phyloP scores from a whole-genome alignment of 2,113 vertebrate genomes.

The Actenoides lindsayi region DNA sequence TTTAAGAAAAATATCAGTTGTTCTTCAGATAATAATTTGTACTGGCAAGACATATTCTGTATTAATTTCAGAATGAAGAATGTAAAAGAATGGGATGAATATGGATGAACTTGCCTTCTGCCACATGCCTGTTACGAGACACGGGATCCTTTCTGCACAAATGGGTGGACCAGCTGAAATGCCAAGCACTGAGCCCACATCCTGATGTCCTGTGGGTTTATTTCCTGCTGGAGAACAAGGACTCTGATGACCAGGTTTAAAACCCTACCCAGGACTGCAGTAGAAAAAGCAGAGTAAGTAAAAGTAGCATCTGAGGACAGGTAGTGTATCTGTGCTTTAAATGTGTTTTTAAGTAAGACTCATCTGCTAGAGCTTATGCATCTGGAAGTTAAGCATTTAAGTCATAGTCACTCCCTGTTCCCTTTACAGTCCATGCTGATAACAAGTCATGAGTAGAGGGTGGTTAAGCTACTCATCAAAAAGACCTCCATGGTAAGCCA shows the following conservation, averaged over 20 bases:
- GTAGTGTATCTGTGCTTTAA: not conserved
- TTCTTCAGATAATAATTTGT: not conserved
- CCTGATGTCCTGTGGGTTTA: not conserved
- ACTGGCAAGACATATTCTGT: not conserved
- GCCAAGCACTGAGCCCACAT: not conserved
- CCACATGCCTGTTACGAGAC: accelerated
- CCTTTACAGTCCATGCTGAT: not conserved
- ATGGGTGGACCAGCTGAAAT: not conserved
- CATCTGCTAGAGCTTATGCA: not conserved
- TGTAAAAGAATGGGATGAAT: not conserved
- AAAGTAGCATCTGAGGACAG: not conserved
- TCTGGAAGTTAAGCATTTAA: not conserved
- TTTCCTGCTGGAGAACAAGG: not conserved
- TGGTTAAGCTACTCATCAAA: not conserved
- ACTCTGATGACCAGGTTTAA: not conserved
- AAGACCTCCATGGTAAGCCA: not conserved
- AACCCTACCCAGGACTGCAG: not conserved
- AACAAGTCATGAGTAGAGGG: not conserved
- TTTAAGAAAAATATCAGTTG: not conserved
- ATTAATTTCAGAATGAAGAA: not conserved
- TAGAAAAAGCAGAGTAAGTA: not conserved
- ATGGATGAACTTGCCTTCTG: not conserved
- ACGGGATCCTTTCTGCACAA: not conserved
- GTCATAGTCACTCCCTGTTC: not conserved
- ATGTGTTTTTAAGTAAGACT: not conserved